Conservation (phyloP, 2,888 invertebrate species). For the Ceraclea dissimilis region DNA sequence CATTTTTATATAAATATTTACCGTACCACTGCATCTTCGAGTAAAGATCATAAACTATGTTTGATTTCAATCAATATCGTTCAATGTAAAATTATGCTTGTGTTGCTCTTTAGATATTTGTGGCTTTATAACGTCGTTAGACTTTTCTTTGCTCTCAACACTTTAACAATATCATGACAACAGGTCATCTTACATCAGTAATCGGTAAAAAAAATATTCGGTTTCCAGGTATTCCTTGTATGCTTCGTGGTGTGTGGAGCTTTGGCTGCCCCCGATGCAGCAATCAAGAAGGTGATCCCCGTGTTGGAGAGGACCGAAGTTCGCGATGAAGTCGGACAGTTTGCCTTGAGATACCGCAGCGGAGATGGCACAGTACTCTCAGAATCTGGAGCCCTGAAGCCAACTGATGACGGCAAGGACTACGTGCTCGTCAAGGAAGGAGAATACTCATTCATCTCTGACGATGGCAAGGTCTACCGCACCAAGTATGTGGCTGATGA, state of each 20-base stretch:
- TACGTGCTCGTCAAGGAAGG: conserved; percentile 23
- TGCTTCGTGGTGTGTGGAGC: background rate
- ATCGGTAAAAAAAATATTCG: too few species aligned
- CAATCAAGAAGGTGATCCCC: conserved; percentile 10
- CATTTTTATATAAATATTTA: too few species aligned
- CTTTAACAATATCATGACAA: too few species aligned
- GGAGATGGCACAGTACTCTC: conserved; percentile 20
- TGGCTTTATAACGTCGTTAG: too few species aligned
- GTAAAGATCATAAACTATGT: too few species aligned
- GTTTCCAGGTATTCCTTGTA: background rate
- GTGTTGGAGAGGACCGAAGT: conserved; percentile 22
- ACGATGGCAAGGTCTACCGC: conserved; percentile 19
- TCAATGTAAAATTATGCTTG: too few species aligned
- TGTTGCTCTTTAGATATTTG: too few species aligned
- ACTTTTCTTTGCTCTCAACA: too few species aligned
- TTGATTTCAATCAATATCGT: too few species aligned
- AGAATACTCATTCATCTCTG: conserved; percentile 19
- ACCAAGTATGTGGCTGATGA: conserved; percentile 24
- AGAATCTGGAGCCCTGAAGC: conserved; percentile 22
- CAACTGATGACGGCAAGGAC: conserved; percentile 22
- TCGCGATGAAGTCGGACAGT: conserved; percentile 22
- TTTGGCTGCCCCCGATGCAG: conserved; percentile 5
- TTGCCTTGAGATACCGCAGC: conserved; percentile 19
- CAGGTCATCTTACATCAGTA: too few species aligned
- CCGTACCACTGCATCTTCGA: too few species aligned